Percentiles rank a stretch among this genome's conserved stretches.
phyloP scores from a whole-genome alignment of 2,888 invertebrate genomes.

The Furcula furcula region DNA sequence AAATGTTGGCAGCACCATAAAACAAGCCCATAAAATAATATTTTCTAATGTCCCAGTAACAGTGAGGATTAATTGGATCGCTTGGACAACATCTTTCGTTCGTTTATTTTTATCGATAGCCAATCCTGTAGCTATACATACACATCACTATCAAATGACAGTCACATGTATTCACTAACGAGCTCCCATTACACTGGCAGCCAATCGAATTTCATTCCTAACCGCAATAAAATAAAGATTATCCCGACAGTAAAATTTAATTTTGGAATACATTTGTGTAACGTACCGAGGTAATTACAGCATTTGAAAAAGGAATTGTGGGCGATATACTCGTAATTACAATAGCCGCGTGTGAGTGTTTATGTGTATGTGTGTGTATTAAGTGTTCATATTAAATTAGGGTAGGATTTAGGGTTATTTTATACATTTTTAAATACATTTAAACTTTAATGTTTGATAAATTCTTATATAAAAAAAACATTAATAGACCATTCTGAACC shows the following conservation, averaged over 20 bases:
- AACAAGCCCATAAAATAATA: background rate
- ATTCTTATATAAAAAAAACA: too few relatives aligned
- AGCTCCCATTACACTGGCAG: constrained; percentile 52
- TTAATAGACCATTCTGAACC: too few relatives aligned
- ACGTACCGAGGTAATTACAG: constrained; percentile 53
- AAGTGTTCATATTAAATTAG: constrained; percentile 38
- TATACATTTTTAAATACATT: too few relatives aligned
- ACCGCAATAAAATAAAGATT: constrained; percentile 20
- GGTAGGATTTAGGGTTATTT: too few relatives aligned
- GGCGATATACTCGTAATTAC: constrained; percentile 57
- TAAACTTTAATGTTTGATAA: too few relatives aligned
- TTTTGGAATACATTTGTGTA: constrained; percentile 4
- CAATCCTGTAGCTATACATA: constrained; percentile 2
- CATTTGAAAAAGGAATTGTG: constrained; percentile 66
- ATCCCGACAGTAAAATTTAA: constrained; percentile 9
- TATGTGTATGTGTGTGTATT: constrained; percentile 31
- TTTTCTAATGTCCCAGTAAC: background rate
- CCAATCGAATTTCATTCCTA: constrained; percentile 44
- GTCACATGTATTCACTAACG: constrained; percentile 68
- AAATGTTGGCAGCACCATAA: background rate
- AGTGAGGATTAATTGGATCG: background rate
- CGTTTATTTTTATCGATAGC: background rate
- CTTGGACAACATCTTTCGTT: background rate
- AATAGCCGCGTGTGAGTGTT: constrained; percentile 30
- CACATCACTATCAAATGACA: constrained; percentile 54